Evolutionary conservation across 1,140 invertebrate species (phyloP), one percentile per base, ranked within the genome.

Genomic region (Amphibalanus amphitrite): DNA sequence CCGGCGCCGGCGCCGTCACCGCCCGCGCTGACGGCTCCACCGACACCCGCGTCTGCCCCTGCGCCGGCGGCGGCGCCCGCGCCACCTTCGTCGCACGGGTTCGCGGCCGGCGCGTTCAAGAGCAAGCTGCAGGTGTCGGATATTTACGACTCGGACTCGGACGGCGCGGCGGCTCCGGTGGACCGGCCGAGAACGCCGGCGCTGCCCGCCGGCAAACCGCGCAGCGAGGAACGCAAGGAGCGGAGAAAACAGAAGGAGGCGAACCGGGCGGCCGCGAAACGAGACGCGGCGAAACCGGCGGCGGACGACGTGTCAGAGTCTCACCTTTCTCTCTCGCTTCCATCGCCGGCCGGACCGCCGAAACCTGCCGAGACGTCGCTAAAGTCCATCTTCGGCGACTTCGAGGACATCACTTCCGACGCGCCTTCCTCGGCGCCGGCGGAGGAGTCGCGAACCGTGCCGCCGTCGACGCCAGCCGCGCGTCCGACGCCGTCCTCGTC

Each of bases 71-170:
- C 20, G 13, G 47, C 20, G 47, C 47, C 47, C 47, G 10, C 17
- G 20, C 20, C 47, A 6, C 23, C 47, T 8, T 59, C 47, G 1
- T 59, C 47, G 47, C 47, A 59, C 13, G 47, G 47, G 13, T 59
- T 59, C 47, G 47, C 13, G 13, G 47, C 20, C 47, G 47, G 47
- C 47, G 47, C 10, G 13, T 59, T 59, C 47, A 59, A 59, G 47
- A 23, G 28, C 65, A 67, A 67, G 65, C 65, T 67, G 65, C 65
- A 67, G 10, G 65, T 67, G 65, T 67, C 65, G 10, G 65, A 67
- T 8, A 67, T 67, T 17, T 67, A 67, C 65, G 65, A 67, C n/a
- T 28, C 65, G 8, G 65, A 28, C 28, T 67, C 65, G 8, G 65
- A 67, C 65, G n/a, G 26, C 8, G n/a, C 8, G 64, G 3, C 23